A percentile compares a stretch with the other conserved stretches of the same genome.
Evolutionary conservation across 2,888 invertebrate species (phyloP).

Genomic region (Lamproptera curius): DNA sequence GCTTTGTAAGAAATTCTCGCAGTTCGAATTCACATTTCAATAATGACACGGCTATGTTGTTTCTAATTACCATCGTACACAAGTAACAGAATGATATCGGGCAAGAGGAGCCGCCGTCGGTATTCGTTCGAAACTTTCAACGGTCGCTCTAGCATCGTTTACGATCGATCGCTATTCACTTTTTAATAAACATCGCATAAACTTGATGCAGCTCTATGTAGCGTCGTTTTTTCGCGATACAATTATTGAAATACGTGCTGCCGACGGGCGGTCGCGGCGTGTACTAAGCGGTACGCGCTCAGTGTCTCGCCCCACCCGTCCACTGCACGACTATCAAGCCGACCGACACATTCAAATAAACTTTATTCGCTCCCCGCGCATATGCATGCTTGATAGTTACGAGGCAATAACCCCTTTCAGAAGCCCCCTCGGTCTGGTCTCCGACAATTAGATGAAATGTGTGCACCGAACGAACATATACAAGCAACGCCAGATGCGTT

Average conservation of each 20-base stretch:
- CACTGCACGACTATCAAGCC: slow-evolving; percentile 66
- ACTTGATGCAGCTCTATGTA: slow-evolving; percentile 10
- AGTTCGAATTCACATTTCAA: slow-evolving; percentile 15
- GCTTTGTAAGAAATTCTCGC: slow-evolving; percentile 4
- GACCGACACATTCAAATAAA: slow-evolving; percentile 68
- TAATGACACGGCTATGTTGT: slow-evolving; percentile 10
- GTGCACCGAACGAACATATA: slow-evolving; percentile 17
- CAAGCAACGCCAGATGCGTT: neutral
- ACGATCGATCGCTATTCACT: slow-evolving; percentile 7
- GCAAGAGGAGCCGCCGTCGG: slow-evolving; percentile 58
- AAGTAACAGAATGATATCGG: slow-evolving; percentile 65
- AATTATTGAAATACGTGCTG: slow-evolving; percentile 31
- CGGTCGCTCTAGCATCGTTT: slow-evolving; percentile 66
- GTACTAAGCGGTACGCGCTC: slow-evolving; percentile 50
- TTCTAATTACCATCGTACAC: slow-evolving; percentile 68
- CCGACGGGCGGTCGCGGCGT: slow-evolving; percentile 48
- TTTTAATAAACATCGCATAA: slow-evolving; percentile 15
- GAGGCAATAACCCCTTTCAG: slow-evolving; percentile 74
- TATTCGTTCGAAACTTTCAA: slow-evolving; percentile 62
- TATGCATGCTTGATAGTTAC: slow-evolving; percentile 59
- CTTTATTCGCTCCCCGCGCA: slow-evolving; percentile 72
- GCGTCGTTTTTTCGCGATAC: slow-evolving; percentile 12
- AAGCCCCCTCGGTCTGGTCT: slow-evolving; percentile 60
- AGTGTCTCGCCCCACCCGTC: slow-evolving; percentile 65
- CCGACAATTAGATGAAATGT: neutral